Conservation (phyloP, 1,140 invertebrate species). For the Monomorium pharaonis region DNA sequence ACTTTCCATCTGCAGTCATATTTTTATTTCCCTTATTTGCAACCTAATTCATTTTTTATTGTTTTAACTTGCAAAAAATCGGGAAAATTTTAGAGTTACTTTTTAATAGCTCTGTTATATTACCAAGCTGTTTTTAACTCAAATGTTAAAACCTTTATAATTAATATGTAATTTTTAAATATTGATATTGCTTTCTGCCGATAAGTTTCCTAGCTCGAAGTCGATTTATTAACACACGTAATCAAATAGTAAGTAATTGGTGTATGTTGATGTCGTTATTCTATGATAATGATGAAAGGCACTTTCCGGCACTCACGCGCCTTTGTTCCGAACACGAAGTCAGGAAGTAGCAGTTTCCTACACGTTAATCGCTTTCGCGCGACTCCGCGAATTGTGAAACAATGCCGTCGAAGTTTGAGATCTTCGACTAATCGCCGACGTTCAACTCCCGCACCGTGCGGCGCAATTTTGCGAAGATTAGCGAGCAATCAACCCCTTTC, state of each 20-base stretch:
- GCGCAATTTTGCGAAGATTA: constrained; percentile 73
- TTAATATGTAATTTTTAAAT: too few species aligned
- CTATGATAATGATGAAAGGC: constrained; percentile 59
- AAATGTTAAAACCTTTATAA: too few species aligned
- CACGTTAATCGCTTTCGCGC: constrained; percentile 64
- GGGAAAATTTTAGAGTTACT: too few species aligned
- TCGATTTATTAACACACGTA: constrained; percentile 3
- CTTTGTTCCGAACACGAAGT: constrained; percentile 44
- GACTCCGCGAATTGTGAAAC: constrained; percentile 65
- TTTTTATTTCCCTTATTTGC: too few species aligned
- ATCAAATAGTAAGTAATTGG: constrained; percentile 20
- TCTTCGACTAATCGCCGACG: constrained; percentile 70
- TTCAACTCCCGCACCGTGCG: constrained; percentile 59
- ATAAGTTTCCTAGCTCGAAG: neutral
- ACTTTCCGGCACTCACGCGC: constrained; percentile 52
- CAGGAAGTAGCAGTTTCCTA: constrained; percentile 60
- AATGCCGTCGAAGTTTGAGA: constrained; percentile 69
- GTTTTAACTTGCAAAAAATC: too few species aligned
- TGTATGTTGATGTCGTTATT: constrained; percentile 24
- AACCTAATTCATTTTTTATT: too few species aligned
- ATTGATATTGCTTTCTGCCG: neutral
- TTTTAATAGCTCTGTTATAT: too few species aligned
- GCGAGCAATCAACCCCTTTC: constrained; percentile 73
- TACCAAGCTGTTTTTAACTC: too few species aligned
- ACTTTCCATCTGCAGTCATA: too few species aligned